A percentile compares a stretch with the other conserved stretches of the same genome.
phyloP scores from a whole-genome alignment of 2,113 vertebrate genomes.

The Chroicocephalus ridibundus region DNA sequence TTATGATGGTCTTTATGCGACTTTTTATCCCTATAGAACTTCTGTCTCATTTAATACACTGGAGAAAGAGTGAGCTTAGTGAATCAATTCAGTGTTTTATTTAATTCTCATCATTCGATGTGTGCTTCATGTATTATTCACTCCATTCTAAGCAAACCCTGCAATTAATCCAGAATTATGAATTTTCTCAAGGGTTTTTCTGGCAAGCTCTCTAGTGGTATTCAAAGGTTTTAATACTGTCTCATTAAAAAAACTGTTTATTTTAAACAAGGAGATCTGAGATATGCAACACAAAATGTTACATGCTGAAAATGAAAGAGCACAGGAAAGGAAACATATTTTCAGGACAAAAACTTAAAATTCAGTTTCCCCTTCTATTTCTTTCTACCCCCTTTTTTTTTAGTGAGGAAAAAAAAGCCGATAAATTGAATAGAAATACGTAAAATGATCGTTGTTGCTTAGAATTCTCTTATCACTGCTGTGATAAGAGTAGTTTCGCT shows the following conservation, averaged over 20 bases:
- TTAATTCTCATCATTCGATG: background rate
- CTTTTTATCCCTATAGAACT: background rate
- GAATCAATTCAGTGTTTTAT: background rate
- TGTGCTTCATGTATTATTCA: conserved; percentile 19
- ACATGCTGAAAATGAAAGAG: background rate
- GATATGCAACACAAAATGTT: background rate
- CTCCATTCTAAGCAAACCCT: conserved; percentile 11
- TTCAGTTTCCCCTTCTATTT: background rate
- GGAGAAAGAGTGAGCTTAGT: background rate
- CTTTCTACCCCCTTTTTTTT: background rate
- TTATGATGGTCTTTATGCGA: background rate
- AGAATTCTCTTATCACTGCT: background rate
- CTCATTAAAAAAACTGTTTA: conserved; percentile 27
- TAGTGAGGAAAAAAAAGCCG: background rate
- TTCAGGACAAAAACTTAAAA: background rate
- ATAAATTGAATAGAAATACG: background rate
- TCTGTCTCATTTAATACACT: background rate
- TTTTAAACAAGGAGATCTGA: background rate
- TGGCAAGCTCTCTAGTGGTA: conserved; percentile 23
- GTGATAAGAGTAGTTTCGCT: background rate
- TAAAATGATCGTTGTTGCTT: background rate
- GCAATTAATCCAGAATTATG: conserved; percentile 41
- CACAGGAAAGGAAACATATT: background rate
- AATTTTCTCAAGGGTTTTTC: conserved; percentile 50
- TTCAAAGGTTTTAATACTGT: conserved; percentile 13